phyloP scores from a whole-genome alignment of 2,888 invertebrate species.

The Brachyptera putata region DNA sequence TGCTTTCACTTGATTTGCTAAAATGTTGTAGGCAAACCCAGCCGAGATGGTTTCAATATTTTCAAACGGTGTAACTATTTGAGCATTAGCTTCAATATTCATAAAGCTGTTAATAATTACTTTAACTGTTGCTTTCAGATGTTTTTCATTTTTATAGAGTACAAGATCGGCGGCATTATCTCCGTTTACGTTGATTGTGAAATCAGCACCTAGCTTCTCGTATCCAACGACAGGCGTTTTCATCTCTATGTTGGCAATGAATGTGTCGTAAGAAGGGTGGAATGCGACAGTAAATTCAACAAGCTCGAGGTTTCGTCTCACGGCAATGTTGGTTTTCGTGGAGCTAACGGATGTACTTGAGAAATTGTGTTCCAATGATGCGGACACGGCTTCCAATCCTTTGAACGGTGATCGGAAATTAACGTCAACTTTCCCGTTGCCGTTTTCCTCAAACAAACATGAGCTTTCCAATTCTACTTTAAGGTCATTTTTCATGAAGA shows the following conservation, averaged over 20 bases:
- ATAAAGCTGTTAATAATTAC: neutral
- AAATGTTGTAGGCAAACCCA: neutral
- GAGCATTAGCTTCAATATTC: slow-evolving; percentile 14
- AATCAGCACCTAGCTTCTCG: slow-evolving; percentile 15
- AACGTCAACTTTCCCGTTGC: slow-evolving; percentile 15
- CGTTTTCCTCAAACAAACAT: neutral
- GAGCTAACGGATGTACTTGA: too few relatives aligned
- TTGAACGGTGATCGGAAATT: slow-evolving; percentile 27
- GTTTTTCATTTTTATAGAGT: slow-evolving; percentile 9
- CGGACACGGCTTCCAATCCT: slow-evolving; percentile 24
- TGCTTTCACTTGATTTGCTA: neutral
- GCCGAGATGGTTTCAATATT: slow-evolving; percentile 13
- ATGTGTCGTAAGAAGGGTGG: neutral
- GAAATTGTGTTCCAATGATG: slow-evolving; percentile 7
- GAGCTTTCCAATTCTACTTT: neutral
- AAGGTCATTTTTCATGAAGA: slow-evolving; percentile 4
- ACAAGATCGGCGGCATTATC: neutral
- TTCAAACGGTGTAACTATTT: slow-evolving; percentile 16
- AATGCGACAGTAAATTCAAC: slow-evolving; percentile 11
- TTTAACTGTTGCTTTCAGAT: slow-evolving; percentile 6
- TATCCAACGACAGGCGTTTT: slow-evolving; percentile 27
- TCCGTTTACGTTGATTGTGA: neutral
- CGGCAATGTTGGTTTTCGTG: neutral
- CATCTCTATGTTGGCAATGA: slow-evolving; percentile 8
- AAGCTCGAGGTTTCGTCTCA: slow-evolving; percentile 2